phyloP scores from a whole-genome alignment of 30 jellyfish, hydroid and myxozoan species.

The Cassiopea xamachana region DNA sequence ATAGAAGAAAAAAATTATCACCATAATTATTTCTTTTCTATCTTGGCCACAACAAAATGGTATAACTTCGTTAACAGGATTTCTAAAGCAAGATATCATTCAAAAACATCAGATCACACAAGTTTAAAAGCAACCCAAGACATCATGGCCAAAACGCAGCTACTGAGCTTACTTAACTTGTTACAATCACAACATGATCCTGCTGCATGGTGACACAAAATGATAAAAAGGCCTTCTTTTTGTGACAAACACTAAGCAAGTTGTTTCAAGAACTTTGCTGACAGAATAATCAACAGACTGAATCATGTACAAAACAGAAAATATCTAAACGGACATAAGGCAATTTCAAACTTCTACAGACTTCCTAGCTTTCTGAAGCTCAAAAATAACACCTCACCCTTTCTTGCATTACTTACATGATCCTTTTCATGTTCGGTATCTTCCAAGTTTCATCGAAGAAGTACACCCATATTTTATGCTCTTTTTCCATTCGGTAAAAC shows the following conservation, averaged over 20 bases:
- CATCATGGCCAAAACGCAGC: neutral
- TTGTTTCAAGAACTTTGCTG: neutral
- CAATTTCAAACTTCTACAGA: too few species aligned
- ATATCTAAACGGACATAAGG: too few species aligned
- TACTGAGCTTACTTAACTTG: neutral
- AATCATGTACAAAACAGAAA: neutral
- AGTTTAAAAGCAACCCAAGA: neutral
- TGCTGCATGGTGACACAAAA: neutral
- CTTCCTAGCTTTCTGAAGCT: too few species aligned
- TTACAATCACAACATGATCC: neutral
- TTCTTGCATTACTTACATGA: constrained; percentile 30
- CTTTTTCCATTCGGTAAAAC: constrained; percentile 27
- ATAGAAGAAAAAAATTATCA: neutral
- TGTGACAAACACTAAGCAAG: neutral
- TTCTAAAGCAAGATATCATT: neutral
- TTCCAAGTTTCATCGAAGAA: constrained; percentile 70
- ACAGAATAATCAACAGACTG: neutral
- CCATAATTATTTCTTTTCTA: constrained; percentile 19
- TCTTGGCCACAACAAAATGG: constrained; percentile 59
- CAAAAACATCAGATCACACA: neutral
- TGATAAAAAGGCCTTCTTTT: neutral
- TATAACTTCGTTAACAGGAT: constrained; percentile 9
- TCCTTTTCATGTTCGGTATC: constrained; percentile 16
- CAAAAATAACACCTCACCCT: too few species aligned
- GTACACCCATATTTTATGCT: constrained; percentile 43